Base-by-base conservation (phyloP, 2,888 invertebrate species). In the Leuctra nigra region DNA sequence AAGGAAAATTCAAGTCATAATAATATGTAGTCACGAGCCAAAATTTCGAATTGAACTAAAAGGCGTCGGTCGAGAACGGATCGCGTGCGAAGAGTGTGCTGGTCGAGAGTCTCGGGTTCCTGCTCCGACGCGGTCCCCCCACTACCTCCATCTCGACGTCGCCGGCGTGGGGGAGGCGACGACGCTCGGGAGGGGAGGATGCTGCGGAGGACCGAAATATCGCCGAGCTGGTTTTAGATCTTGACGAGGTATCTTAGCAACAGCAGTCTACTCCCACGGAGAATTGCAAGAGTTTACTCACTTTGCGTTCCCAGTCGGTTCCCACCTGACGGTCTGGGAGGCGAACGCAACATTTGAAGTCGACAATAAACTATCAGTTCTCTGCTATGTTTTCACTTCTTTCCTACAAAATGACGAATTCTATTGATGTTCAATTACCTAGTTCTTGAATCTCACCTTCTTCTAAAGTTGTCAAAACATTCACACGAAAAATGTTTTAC, bases 51-150 rank as follows among this genome's bases (percentile, higher is more conserved):
- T 50, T 35, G 20, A 33, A 33, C 33, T 33, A 53, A 44, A 39
- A 89, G 88, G 88, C 88, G 89, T 89, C 88, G 88, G 86, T 89
- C 88, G 89, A 87, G 87, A 87, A 86, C 86, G 85, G 86, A 86
- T 86, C 83, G 86, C 83, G 83, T 86, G 86, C 86, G 86, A 86
- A 85, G 85, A 86, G 85, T 86, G 84, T 76, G 70, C 62, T 22
- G 35, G 41, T 20, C 16, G 41, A 20, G 41, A 20, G 50, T 50
- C 50, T 20, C 35, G 55, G 50, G 50, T 52, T 58, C 50, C 46
- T 50, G 46, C 53, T 55, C 55, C 55, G 55, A 53, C 24, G 53
- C 29, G 47, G 25, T 53, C 50, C 53, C 38, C 25, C 50, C 50
- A 2, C 50, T 7, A 11, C 33, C 48, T 25, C 53, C 52, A 23